Percentiles rank a stretch among this genome's conserved stretches.
phyloP scores from a whole-genome alignment of 2,113 vertebrate genomes.

The Bubo scandiacus region DNA sequence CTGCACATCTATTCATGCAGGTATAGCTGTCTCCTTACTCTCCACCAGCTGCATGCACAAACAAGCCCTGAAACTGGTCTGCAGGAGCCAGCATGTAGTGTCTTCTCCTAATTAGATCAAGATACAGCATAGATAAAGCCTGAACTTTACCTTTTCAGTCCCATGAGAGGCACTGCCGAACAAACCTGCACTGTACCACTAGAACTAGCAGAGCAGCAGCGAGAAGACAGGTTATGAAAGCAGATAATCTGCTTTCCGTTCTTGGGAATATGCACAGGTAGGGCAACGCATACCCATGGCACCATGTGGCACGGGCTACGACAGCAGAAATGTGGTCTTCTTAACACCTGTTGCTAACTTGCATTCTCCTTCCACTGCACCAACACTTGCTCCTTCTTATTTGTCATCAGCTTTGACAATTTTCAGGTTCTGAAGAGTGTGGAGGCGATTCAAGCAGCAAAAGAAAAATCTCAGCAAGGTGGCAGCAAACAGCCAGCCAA shows the following conservation, averaged over 20 bases:
- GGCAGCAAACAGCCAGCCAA: slow-evolving; percentile 50
- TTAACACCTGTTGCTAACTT: neutral
- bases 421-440: neutral
- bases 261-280: neutral
- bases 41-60: neutral
- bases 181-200: neutral
- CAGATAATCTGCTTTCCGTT: neutral
- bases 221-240: neutral
- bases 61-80: neutral
- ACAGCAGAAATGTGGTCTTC: neutral
- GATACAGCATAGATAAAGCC: neutral
- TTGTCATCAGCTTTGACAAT: neutral
- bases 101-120: neutral
- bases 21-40: neutral
- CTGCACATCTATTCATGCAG: accelerated
- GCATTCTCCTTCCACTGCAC: neutral
- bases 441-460: neutral
- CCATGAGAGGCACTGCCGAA: neutral
- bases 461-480: slow-evolving; percentile 50
- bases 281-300: neutral
- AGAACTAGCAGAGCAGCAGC: neutral
- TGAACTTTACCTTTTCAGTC: neutral
- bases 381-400: neutral
- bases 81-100: accelerated
- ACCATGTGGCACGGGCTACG: accelerated